These are phyloP conservation scores for Heliconius ethilla DNA, from an alignment of 2,888 invertebrate species.

Conservation along the genomic window DNA sequence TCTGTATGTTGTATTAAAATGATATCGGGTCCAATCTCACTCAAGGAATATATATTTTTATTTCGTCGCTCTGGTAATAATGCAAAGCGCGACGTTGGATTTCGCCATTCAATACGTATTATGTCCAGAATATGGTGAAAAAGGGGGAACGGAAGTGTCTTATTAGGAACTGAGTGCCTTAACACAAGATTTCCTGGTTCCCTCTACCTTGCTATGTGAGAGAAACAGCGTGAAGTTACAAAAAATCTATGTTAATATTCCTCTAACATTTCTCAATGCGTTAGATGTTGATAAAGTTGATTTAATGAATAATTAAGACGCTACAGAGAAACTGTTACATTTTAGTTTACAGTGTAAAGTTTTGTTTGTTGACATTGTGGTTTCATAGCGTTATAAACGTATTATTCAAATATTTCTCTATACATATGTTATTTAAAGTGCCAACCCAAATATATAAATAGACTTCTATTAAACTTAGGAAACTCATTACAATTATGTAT, in stretches of 20 bases:
- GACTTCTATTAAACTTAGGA: neutral
- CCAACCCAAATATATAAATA: neutral
- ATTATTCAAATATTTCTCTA: conserved; percentile 3
- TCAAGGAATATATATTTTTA: no score
- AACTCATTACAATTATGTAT: neutral
- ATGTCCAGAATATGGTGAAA: neutral
- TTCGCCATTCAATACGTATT: neutral
- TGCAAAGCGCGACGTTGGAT: neutral
- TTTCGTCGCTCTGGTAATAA: neutral
- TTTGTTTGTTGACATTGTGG: conserved; percentile 30
- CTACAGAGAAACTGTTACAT: conserved; percentile 21
- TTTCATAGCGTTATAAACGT: conserved; percentile 14
- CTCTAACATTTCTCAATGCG: neutral
- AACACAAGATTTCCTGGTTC: neutral
- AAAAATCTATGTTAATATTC: neutral
- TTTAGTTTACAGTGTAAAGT: conserved; percentile 20
- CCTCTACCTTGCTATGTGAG: neutral
- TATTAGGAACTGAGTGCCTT: neutral
- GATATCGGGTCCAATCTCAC: no score
- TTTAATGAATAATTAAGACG: conserved; percentile 27
- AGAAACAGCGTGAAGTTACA: neutral
- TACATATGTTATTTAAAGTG: conserved; percentile 1
- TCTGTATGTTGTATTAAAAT: no score
- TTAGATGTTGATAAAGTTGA: conserved; percentile 19
- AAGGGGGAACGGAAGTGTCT: neutral